A percentile compares a stretch with the other conserved stretches of the same genome.
phyloP scores from a whole-genome alignment of 1,140 invertebrate species.

The Kradibia gibbosae region DNA sequence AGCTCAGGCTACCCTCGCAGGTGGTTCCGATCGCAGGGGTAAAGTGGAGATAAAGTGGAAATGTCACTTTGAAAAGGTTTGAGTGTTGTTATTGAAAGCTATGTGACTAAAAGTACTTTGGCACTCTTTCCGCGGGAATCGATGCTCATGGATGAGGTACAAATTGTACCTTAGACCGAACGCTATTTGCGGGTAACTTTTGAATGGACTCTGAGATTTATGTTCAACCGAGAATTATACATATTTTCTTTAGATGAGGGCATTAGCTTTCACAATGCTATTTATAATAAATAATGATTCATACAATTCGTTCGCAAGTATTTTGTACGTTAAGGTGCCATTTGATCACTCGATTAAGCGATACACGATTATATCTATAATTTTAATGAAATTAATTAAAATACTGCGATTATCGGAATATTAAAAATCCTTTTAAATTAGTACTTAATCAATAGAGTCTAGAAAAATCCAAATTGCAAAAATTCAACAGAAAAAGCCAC shows the following conservation, averaged over 20 bases:
- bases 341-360: too few relatives aligned
- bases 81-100: neutral
- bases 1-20: neutral
- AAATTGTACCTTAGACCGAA: slow-evolving; percentile 5
- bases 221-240: neutral
- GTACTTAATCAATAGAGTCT: neutral
- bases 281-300: neutral
- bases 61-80: slow-evolving; percentile 18
- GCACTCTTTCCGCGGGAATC: neutral
- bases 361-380: too few relatives aligned
- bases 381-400: too few relatives aligned
- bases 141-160: neutral
- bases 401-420: neutral
- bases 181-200: neutral
- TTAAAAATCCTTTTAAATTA: neutral
- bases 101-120: neutral
- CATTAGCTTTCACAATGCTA: neutral
- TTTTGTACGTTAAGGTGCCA: too few relatives aligned
- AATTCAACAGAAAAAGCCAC: neutral
- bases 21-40: neutral
- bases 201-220: neutral
- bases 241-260: neutral
- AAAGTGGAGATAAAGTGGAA: slow-evolving; percentile 11
- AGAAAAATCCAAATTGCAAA: neutral
- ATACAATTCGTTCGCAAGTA: too few relatives aligned